Evolutionary conservation across 2,888 invertebrate species (phyloP).

Genomic region (Drosophila atripex): DNA sequence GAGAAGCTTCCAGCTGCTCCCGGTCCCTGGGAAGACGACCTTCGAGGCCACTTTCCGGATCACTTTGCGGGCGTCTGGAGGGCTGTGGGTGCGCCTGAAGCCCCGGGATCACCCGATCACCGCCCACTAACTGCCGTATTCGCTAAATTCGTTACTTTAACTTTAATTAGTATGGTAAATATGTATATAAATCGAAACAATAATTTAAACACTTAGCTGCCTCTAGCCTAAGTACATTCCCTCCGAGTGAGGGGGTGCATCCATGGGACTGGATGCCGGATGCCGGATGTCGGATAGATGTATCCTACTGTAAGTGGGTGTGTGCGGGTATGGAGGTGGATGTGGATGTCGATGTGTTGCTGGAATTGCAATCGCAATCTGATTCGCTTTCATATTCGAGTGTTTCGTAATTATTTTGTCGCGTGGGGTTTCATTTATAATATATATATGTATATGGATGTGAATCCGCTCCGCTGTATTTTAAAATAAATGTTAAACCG

Average conservation of each 20-base stretch:
- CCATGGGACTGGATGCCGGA: conserved; percentile 7
- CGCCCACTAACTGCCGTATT: conserved; percentile 26
- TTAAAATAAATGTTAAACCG: conserved; percentile 40
- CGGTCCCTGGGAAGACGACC: conserved; percentile 85
- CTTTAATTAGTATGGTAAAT: conserved; percentile 79
- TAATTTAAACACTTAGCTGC: conserved; percentile 77
- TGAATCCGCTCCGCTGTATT: conserved; percentile 12
- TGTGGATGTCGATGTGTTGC: conserved; percentile 9
- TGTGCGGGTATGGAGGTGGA: conserved; percentile 12
- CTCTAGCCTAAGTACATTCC: conserved; percentile 72
- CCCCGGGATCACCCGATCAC: conserved; percentile 57
- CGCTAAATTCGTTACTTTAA: conserved; percentile 67
- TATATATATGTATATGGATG: conserved; percentile 23
- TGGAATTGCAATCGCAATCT: conserved; percentile 38
- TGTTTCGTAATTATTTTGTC: conserved; percentile 52
- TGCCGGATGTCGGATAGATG: conserved; percentile 5
- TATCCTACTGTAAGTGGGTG: conserved; percentile 37
- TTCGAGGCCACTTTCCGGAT: conserved; percentile 85
- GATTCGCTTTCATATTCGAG: conserved; percentile 61
- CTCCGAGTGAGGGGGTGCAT: conserved; percentile 29
- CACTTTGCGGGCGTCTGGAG: conserved; percentile 86
- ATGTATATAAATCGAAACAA: conserved; percentile 71
- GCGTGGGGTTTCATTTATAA: conserved; percentile 40
- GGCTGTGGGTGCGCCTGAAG: conserved; percentile 85
- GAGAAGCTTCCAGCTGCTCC: conserved; percentile 84